Evolutionary conservation across 2,113 vertebrate species (phyloP).

Genomic region (Orcinus orca): DNA sequence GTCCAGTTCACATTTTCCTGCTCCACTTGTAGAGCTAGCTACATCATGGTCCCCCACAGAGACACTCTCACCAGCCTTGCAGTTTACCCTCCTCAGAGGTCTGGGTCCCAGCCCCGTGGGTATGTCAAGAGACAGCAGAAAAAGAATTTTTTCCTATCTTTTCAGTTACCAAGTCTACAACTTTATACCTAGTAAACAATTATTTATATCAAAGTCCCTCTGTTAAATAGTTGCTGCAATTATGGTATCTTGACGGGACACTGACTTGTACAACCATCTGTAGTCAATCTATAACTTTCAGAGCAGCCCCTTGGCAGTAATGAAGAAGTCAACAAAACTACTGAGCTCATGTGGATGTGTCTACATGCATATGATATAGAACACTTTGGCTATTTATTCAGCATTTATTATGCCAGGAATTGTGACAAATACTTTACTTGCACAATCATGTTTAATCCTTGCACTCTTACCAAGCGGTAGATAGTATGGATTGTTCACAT

Average conservation of each 20-base stretch:
- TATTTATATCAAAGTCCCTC: neutral
- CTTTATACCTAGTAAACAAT: neutral
- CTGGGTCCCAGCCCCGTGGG: neutral
- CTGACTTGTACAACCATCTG: neutral
- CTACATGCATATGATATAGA: neutral
- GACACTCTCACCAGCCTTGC: rapidly evolving
- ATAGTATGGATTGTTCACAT: neutral
- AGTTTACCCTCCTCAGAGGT: neutral
- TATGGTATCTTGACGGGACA: neutral
- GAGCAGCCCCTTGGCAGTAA: neutral
- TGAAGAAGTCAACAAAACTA: neutral
- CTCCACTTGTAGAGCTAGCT: neutral
- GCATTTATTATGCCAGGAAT: neutral
- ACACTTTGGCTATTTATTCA: neutral
- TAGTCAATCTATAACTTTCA: neutral
- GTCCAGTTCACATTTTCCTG: neutral
- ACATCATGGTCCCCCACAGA: too few relatives aligned
- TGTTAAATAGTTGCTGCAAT: neutral
- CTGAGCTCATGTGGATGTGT: neutral
- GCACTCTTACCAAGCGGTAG: neutral
- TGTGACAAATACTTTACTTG: neutral
- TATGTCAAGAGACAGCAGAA: neutral
- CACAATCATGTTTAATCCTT: neutral
- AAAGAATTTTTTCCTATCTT: neutral
- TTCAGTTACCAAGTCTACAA: neutral